phyloP scores from a whole-genome alignment of 1,140 invertebrate species.

The Solen grandis region DNA sequence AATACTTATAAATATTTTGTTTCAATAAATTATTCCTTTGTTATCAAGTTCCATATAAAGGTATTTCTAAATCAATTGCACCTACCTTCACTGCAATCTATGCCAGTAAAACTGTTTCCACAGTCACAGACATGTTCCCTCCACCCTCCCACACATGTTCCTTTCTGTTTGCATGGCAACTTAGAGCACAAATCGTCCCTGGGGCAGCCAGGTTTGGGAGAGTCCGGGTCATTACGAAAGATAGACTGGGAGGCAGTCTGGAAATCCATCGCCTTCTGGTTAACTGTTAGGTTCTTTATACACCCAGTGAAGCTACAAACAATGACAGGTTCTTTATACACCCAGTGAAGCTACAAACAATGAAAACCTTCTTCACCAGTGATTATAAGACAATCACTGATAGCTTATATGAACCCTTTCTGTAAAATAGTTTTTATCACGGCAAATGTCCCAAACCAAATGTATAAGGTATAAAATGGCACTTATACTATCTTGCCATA shows the following conservation, averaged over 20 bases:
- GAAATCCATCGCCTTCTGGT: conserved; percentile 56
- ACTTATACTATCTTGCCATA: too few species aligned
- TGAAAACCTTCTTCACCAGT: too few species aligned
- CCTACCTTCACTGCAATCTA: conserved; percentile 67
- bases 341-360: conserved; percentile 65
- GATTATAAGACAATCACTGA: too few species aligned
- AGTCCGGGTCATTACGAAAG: conserved; percentile 69
- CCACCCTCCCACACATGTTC: conserved; percentile 63
- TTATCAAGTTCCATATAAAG: too few species aligned
- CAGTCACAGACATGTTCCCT: conserved; percentile 61
- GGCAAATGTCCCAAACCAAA: too few species aligned
- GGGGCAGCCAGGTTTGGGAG: conserved; percentile 64
- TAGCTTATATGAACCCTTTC: too few species aligned
- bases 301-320: conserved; percentile 69
- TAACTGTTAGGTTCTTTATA: conserved; percentile 66
- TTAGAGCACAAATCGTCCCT: conserved; percentile 61
- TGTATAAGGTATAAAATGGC: too few species aligned
- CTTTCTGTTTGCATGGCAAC: conserved; percentile 62
- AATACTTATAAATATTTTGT: too few species aligned
- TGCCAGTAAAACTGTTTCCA: conserved; percentile 57
- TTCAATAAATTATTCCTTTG: too few species aligned
- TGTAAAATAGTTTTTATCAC: too few species aligned
- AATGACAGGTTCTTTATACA: conserved; percentile 66
- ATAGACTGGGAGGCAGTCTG: conserved; percentile 49
- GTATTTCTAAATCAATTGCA: too few species aligned